Evolutionary conservation across 2,113 vertebrate species (phyloP).

Genomic region (Pipa parva): DNA sequence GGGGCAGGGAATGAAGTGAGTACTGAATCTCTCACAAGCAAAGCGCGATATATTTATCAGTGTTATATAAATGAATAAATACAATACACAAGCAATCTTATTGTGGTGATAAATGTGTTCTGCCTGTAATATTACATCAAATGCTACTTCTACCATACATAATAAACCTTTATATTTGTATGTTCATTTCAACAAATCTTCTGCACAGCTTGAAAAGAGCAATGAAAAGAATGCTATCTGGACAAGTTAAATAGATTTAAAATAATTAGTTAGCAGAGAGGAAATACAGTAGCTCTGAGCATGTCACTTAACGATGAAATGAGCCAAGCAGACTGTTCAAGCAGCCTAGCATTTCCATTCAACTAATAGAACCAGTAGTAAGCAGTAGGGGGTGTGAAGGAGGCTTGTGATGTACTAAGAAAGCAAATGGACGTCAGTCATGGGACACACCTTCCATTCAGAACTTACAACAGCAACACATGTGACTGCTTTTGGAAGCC

Average conservation of each 20-base stretch:
- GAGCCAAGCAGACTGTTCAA: slow-evolving; percentile 22
- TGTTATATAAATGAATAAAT: too few species aligned
- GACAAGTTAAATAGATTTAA: background rate
- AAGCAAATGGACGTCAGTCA: slow-evolving; percentile 49
- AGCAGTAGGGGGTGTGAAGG: slow-evolving; percentile 42
- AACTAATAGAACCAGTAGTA: slow-evolving; percentile 51
- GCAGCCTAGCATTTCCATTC: slow-evolving; percentile 41
- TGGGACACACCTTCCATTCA: slow-evolving; percentile 50
- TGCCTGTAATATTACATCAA: too few species aligned
- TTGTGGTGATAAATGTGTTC: too few species aligned
- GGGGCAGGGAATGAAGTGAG: too few species aligned
- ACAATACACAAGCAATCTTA: too few species aligned
- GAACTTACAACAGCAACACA: slow-evolving; percentile 52
- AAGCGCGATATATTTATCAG: too few species aligned
- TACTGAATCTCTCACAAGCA: too few species aligned
- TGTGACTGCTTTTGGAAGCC: slow-evolving; percentile 61
- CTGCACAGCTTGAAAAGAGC: background rate
- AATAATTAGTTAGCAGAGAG: slow-evolving; percentile 1
- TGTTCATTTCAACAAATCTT: background rate
- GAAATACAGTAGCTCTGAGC: background rate
- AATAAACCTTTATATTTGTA: too few species aligned
- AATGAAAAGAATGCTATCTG: background rate
- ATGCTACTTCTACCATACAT: too few species aligned
- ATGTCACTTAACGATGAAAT: slow-evolving; percentile 2
- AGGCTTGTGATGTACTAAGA: slow-evolving; percentile 53